Conservation (phyloP, 2,888 invertebrate species). For the Bugula neritina region DNA sequence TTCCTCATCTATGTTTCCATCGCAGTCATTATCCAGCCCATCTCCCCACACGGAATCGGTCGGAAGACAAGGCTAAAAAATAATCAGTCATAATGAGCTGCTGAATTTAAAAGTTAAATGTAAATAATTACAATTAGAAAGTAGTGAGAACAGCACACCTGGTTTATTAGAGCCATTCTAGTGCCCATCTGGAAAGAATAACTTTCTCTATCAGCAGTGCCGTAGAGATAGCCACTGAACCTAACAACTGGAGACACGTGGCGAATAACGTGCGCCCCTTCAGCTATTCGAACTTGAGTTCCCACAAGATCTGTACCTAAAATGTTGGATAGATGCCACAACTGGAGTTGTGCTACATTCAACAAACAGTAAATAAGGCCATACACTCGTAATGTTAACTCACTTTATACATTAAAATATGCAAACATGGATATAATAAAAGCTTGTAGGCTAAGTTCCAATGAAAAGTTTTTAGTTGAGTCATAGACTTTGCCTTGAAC, state of each 20-base stretch:
- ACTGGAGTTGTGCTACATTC: no score
- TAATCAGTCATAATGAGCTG: no score
- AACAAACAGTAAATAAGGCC: no score
- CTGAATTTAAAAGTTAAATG: no score
- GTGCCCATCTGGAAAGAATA: conserved; percentile 37
- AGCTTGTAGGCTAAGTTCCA: no score
- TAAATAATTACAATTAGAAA: no score
- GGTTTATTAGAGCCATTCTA: conserved; percentile 33
- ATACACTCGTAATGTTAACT: no score
- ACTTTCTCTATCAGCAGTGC: conserved; percentile 37
- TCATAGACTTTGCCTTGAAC: no score
- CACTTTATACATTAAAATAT: no score
- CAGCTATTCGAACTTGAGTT: conserved; percentile 3
- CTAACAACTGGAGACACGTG: conserved; percentile 34
- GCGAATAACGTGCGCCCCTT: conserved; percentile 33
- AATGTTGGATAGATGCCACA: no score
- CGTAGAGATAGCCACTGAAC: conserved; percentile 37
- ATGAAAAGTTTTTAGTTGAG: no score
- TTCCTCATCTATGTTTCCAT: conserved; percentile 33
- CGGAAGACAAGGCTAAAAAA: conserved; percentile 28
- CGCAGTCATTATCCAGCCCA: conserved; percentile 34
- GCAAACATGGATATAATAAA: no score
- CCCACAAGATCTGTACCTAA: conserved; percentile 23
- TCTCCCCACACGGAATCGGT: conserved; percentile 29
- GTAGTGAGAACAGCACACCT: conserved; percentile 22